Percentiles rank a stretch among this genome's conserved stretches.
Conservation (phyloP, 2,888 invertebrate genomes). For the Apocheima hispidaria region DNA sequence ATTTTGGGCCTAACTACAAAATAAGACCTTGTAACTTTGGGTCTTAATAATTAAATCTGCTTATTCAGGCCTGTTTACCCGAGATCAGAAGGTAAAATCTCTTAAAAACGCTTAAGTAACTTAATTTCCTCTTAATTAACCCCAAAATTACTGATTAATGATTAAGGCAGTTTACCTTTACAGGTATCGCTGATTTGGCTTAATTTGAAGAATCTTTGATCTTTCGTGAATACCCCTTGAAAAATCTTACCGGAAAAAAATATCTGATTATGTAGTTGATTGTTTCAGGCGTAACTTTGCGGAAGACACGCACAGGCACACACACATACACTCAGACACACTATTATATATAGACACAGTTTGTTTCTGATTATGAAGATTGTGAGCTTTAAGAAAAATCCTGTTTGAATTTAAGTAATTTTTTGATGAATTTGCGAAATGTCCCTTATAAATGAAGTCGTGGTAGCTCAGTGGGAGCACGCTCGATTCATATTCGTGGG, state of each 20-base stretch:
- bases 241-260: slow-evolving; percentile 1
- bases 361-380: no score
- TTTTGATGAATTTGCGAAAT: no score
- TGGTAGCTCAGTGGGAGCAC: no score
- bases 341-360: no score
- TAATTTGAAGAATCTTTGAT: slow-evolving; percentile 32
- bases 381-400: no score
- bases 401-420: no score
- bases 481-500: no score
- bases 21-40: background rate
- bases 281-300: no score
- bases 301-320: no score
- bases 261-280: slow-evolving; percentile 9
- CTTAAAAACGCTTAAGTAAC: slow-evolving; percentile 20
- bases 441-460: no score
- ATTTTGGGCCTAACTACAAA: background rate
- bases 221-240: slow-evolving; percentile 19
- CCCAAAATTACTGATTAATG: slow-evolving; percentile 17
- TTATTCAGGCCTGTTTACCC: background rate
- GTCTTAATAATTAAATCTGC: slow-evolving; percentile 5
- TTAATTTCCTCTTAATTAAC: slow-evolving; percentile 13
- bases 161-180: slow-evolving; percentile 21
- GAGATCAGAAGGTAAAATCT: slow-evolving; percentile 7
- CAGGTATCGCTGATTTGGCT: slow-evolving; percentile 29
- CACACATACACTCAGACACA: no score